Evolutionary conservation across 2,797 vertebrate genomes (phyloP), one percentile per base, ranked within the genome.

Genomic region (Catamblyrhynchus diadema): DNA sequence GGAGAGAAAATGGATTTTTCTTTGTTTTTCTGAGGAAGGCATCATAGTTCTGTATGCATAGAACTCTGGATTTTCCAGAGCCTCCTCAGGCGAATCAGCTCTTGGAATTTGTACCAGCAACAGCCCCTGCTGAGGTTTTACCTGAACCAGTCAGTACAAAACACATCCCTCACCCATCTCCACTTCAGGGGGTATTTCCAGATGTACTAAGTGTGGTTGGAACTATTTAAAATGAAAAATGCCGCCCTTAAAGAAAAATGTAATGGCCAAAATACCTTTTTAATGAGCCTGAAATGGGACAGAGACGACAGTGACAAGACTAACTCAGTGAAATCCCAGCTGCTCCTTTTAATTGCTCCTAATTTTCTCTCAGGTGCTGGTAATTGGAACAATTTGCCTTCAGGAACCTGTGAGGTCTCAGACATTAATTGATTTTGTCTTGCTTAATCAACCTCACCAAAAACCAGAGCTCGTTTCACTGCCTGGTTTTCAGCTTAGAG

Each of bases 391-490:
- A 97, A 95, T 98, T 97, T 97, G 95, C 96, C 93, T 97, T 73
- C 85, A 96, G 96, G 96, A 97, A 97, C 94, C 97, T 98, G 96
- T 94, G 96, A 97, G 96, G 95, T 97, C 97, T 98, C 97, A 90
- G 95, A 97, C 96, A 96, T 94, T 97, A 97, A 98, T 97, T 97
- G 97, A 97, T 96, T 98, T 98, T 98, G 97, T 98, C 98, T 98
- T 97, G 88, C 94, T 97, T 97, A 96, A 97, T 96, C 97, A 97
- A 39, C 84, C 79, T 67, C 20, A 17, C 81, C 85, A 74, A 88
- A 95, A 93, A 93, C 8, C 92, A 97, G 95, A 69, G 78, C 89
- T 78, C 45, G 1, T 95, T 97, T 93, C 81, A 9, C 59, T n/a
- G 93, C 45, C 88, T 93, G 90, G 20, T 82, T 96, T 94, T 95